Conservation (phyloP, 2,888 invertebrate species). For the Drosophila robusta region DNA sequence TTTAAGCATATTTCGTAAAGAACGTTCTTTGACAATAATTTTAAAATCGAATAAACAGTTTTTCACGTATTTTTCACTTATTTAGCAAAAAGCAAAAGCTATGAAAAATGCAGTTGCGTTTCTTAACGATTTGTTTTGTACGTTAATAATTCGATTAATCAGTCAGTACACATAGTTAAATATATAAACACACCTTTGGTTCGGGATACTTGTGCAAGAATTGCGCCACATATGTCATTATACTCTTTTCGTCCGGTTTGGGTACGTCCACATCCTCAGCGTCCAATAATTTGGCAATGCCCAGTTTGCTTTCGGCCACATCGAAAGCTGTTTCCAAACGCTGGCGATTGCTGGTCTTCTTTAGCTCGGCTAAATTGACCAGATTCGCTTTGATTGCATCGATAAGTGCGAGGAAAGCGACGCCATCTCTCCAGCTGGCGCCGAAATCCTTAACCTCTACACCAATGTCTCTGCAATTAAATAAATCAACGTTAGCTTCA, state of each 20-base stretch:
- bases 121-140: no score
- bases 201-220: conserved; percentile 98
- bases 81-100: no score
- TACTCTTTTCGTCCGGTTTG: conserved; percentile 98
- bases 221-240: conserved; percentile 99
- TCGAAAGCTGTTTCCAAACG: conserved; percentile 97
- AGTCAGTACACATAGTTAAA: not conserved
- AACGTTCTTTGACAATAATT: no score
- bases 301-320: conserved; percentile 95
- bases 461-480: conserved; percentile 90
- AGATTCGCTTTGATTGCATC: conserved; percentile 97
- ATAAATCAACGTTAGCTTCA: not conserved
- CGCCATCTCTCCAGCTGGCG: conserved; percentile 97
- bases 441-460: conserved; percentile 97
- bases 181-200: conserved; percentile 88
- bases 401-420: conserved; percentile 97
- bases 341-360: conserved; percentile 91
- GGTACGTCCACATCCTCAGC: conserved; percentile 98
- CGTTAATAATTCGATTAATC: no score
- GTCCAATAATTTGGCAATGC: conserved; percentile 95
- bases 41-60: no score
- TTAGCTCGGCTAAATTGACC: conserved; percentile 94
- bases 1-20: no score
- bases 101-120: no score
- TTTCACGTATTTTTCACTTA: no score